Conservation (phyloP, 2,113 vertebrate species). For the Melanerpes aurifrons region DNA sequence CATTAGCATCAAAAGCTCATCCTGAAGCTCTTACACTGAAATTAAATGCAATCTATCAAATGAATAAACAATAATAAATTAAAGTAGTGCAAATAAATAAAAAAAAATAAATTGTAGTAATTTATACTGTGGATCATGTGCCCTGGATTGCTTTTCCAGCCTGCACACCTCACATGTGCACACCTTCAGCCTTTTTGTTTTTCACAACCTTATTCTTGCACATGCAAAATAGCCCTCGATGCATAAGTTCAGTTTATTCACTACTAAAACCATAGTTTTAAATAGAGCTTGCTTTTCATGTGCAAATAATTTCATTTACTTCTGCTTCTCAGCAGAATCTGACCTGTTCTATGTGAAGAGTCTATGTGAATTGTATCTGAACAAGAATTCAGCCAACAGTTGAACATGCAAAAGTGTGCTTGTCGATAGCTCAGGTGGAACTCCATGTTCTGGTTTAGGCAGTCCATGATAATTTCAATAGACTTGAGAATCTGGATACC, state of each 20-base stretch:
- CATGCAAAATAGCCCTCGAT: neutral
- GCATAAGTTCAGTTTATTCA: neutral
- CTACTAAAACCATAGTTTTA: neutral
- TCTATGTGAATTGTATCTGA: neutral
- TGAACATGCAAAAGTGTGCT: neutral
- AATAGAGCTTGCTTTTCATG: neutral
- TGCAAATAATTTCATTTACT: neutral
- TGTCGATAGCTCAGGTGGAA: neutral
- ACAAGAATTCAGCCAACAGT: neutral
- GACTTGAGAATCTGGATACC: neutral
- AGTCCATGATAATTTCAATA: neutral
- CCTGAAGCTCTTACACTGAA: slow-evolving; percentile 22
- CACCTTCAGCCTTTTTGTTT: neutral
- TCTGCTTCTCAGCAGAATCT: neutral
- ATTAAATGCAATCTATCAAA: slow-evolving; percentile 57
- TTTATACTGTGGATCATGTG: slow-evolving; percentile 14
- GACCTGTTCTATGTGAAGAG: neutral
- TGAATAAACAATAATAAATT: slow-evolving; percentile 57
- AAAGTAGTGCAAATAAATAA: slow-evolving; percentile 22
- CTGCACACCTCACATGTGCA: neutral
- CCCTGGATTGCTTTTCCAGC: neutral
- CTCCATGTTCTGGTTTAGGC: neutral
- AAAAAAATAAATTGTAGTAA: slow-evolving; percentile 28
- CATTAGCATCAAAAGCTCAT: slow-evolving; percentile 47
- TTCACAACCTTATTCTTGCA: neutral